phyloP scores from a whole-genome alignment of 2,797 vertebrate genomes.

The Linurgus olivaceus region DNA sequence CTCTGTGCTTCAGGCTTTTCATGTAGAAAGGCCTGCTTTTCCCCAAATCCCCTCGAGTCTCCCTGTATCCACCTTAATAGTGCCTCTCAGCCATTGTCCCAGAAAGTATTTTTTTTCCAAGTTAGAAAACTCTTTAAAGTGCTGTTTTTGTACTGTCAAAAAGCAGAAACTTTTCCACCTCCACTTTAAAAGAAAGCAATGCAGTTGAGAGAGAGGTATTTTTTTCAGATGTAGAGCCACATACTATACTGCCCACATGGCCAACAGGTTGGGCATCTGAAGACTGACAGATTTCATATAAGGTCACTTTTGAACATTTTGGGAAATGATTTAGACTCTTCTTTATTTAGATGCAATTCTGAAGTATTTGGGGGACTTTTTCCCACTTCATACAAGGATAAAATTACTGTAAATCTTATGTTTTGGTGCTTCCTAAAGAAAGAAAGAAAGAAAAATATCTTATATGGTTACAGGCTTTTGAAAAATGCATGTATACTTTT shows the following conservation, averaged over 20 bases:
- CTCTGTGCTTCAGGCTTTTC: slow-evolving; percentile 14
- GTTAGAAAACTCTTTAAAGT: slow-evolving; percentile 24
- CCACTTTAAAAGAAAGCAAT: neutral
- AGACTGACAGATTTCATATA: neutral
- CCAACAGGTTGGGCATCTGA: neutral
- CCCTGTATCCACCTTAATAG: neutral
- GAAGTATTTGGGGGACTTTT: neutral
- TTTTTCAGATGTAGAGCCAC: neutral
- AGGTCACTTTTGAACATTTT: neutral
- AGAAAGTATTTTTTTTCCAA: neutral
- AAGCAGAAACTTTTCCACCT: neutral
- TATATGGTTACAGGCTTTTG: neutral
- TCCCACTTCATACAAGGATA: neutral
- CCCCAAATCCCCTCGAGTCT: neutral
- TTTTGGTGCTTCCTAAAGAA: neutral
- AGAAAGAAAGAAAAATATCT: neutral
- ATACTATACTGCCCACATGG: neutral
- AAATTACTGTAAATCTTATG: neutral
- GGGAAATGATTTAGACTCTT: neutral
- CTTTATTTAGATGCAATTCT: neutral
- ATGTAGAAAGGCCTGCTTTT: neutral
- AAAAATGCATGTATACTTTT: neutral
- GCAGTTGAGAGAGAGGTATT: neutral
- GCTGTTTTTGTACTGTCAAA: neutral
- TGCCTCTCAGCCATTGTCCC: neutral